Conservation (phyloP, 2,888 invertebrate genomes). For the Cheilosia impressa region DNA sequence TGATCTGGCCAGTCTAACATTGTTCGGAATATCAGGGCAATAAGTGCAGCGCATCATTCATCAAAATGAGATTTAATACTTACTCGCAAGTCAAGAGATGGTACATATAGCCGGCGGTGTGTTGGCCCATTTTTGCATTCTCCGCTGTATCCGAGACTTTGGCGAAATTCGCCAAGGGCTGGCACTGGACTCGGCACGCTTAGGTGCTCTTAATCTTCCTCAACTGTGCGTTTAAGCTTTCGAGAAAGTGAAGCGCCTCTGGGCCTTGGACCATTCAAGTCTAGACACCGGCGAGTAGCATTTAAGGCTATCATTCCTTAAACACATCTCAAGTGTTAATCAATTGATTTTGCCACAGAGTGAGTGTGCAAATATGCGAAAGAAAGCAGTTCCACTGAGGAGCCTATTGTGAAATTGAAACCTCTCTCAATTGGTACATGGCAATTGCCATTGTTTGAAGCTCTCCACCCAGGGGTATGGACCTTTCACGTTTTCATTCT, state of each 20-base stretch:
- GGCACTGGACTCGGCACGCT: slow-evolving; percentile 19
- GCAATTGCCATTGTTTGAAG: slow-evolving; percentile 48
- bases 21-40: too few species aligned
- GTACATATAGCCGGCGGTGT: slow-evolving; percentile 1
- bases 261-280: slow-evolving; percentile 8
- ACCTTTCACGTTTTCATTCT: slow-evolving; percentile 65
- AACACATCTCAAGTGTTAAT: slow-evolving; percentile 46
- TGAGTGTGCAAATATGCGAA: slow-evolving; percentile 44
- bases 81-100: background rate
- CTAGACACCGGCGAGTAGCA: slow-evolving; percentile 37
- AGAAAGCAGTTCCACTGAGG: slow-evolving; percentile 57
- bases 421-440: slow-evolving; percentile 56
- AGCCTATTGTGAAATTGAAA: slow-evolving; percentile 68
- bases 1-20: too few species aligned
- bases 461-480: slow-evolving; percentile 5
- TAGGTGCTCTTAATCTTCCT: slow-evolving; percentile 1
- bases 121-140: slow-evolving; percentile 22
- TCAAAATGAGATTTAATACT: background rate
- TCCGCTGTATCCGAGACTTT: background rate
- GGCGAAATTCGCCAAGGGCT: slow-evolving; percentile 38
- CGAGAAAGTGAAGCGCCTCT: slow-evolving; percentile 43
- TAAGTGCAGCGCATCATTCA: background rate
- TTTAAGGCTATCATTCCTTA: slow-evolving; percentile 36
- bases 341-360: slow-evolving; percentile 32
- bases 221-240: slow-evolving; percentile 11